Evolutionary conservation across 2,113 vertebrate genomes (phyloP).

Genomic region (Hemichromis elongatus): DNA sequence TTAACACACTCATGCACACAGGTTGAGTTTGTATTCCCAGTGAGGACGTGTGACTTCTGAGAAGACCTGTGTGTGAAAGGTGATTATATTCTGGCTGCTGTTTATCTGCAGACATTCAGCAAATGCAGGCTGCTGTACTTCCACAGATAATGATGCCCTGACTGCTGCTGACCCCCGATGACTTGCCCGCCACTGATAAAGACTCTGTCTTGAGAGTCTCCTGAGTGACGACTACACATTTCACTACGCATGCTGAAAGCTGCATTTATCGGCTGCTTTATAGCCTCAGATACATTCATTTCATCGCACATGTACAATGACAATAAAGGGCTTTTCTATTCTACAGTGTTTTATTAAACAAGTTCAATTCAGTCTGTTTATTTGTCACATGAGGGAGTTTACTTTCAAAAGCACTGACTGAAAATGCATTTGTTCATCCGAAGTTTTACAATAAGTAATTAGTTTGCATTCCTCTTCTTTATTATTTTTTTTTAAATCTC

Average conservation of each 20-base stretch:
- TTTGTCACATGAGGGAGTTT: background rate
- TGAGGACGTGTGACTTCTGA: slow-evolving; percentile 40
- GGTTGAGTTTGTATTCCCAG: background rate
- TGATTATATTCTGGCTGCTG: slow-evolving; percentile 63
- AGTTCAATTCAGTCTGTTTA: background rate
- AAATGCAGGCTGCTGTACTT: slow-evolving; percentile 51
- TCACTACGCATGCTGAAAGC: background rate
- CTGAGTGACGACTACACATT: background rate
- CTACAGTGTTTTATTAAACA: background rate
- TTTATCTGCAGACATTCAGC: slow-evolving; percentile 61
- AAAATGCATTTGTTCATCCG: background rate
- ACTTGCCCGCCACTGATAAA: slow-evolving; percentile 61
- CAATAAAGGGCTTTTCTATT: background rate
- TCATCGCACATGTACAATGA: background rate
- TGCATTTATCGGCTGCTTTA: background rate
- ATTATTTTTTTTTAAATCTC: background rate
- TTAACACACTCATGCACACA: background rate
- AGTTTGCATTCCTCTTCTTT: background rate
- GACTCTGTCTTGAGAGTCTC: background rate
- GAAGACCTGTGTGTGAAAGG: slow-evolving; percentile 61
- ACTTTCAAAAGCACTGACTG: background rate
- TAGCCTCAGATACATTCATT: background rate
- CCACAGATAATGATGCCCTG: slow-evolving; percentile 60
- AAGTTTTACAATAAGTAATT: background rate
- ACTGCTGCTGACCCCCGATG: slow-evolving; percentile 49